phyloP scores from a whole-genome alignment of 1,140 invertebrate species.

The Lordiphosa stackelbergi region DNA sequence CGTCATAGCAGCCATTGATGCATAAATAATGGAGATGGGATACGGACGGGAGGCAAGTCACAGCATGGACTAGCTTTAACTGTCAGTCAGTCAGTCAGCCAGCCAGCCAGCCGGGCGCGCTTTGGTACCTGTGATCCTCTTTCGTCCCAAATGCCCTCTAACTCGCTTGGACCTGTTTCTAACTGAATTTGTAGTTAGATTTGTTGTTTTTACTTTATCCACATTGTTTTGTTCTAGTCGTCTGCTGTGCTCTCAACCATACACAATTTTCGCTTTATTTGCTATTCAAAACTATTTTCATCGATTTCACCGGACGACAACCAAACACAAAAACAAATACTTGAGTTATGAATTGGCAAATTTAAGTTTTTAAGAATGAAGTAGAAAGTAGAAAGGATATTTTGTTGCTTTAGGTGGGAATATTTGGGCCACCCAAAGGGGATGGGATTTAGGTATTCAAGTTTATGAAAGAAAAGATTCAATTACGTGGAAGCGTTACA shows the following conservation, averaged over 20 bases:
- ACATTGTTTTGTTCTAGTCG: constrained; percentile 23
- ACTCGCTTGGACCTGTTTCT: constrained; percentile 43
- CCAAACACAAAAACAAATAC: no score
- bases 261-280: constrained; percentile 68
- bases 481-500: no score
- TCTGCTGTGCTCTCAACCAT: constrained; percentile 30
- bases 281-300: constrained; percentile 66
- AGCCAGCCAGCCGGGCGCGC: constrained; percentile 31
- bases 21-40: constrained; percentile 65
- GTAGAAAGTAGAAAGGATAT: no score
- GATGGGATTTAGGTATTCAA: no score
- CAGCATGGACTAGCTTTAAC: constrained; percentile 65
- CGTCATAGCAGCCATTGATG: constrained; percentile 73
- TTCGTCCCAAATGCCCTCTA: constrained; percentile 7
- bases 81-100: constrained; percentile 58
- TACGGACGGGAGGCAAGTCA: constrained; percentile 3
- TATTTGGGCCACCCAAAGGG: no score
- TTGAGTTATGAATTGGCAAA: no score
- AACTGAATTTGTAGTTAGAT: constrained; percentile 64
- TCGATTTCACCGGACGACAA: constrained; percentile 40
- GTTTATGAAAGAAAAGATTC: no score
- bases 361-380: no score
- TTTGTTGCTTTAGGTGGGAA: no score
- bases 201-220: constrained; percentile 12
- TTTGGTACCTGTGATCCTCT: not conserved